Evolutionary conservation across 2,888 invertebrate species (phyloP), one percentile per base, ranked within the genome.

Genomic region (Zaprionus lineosus): DNA sequence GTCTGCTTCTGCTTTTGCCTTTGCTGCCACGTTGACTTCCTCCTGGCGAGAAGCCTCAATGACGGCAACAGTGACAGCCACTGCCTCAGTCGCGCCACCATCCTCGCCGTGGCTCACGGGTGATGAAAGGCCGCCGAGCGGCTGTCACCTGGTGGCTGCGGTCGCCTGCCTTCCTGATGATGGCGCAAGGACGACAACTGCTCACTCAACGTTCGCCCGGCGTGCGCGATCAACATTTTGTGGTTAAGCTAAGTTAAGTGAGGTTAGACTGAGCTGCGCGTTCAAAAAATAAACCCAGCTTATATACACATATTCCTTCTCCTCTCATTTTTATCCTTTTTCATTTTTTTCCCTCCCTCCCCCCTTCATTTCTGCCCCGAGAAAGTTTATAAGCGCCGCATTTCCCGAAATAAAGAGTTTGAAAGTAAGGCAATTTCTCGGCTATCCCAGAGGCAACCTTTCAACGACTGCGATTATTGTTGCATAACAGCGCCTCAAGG

Each of bases 91-190:
- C 21, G 2, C 21, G 21, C 19, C 18, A 9, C 3, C 39, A 33
- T 16, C 24, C 46, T 37, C 50, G 16, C 52, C 9, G 14, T 16
- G 21, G 1, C 34, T 11, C 36, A 19, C 40, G 43, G 41, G 65
- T 65, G 68, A 64, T 68, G 68, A 64, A 70, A 69, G 52, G 65
- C 68, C 65, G 65, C 68, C 55, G 40, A 43, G 56, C 62, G 57
- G 53, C 61, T 61, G 74, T 69, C 58, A 66, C 61, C 66, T 58
- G 64, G 26, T 52, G 52, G 51, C 62, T 70, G 69, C 48, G 62
- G 55, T 64, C 41, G 40, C 39, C 47, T 55, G 41, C 5, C 43
- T 51, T 29, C 12, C 19, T 7, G 6, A 14, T 7, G 6, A 14
- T 16, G 16, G 21, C 43, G 9, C 12, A 21, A 14, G 36, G 9